phyloP scores from a whole-genome alignment of 2,888 invertebrate species.

The Ophion obscuratus region DNA sequence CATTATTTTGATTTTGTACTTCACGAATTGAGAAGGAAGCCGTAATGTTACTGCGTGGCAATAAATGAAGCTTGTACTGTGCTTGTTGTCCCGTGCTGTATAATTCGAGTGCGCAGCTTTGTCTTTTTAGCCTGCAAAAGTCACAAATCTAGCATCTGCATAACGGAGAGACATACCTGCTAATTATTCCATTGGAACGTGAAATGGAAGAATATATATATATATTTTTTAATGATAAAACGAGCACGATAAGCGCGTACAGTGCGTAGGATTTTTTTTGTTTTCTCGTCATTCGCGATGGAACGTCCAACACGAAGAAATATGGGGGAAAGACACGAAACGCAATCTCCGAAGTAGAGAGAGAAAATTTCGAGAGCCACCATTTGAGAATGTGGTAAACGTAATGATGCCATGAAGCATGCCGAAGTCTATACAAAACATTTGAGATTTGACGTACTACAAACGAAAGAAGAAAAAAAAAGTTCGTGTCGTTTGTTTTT shows the following conservation, averaged over 20 bases:
- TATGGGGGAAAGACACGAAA: not conserved
- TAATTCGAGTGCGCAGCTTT: slow-evolving; percentile 65
- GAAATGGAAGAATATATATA: not conserved
- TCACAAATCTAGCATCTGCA: slow-evolving; percentile 23
- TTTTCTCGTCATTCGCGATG: slow-evolving; percentile 26
- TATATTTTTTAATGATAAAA: slow-evolving; percentile 6
- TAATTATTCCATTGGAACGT: not conserved
- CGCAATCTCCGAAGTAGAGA: slow-evolving; percentile 23
- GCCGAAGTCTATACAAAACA: slow-evolving; percentile 70
- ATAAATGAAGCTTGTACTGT: slow-evolving; percentile 60
- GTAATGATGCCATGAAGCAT: slow-evolving; percentile 82
- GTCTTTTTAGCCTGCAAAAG: slow-evolving; percentile 56
- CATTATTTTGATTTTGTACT: not conserved
- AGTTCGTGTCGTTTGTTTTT: slow-evolving; percentile 19
- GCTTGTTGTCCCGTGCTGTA: slow-evolving; percentile 66
- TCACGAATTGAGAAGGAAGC: slow-evolving; percentile 8
- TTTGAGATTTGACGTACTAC: slow-evolving; percentile 36
- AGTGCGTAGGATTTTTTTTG: slow-evolving; percentile 50
- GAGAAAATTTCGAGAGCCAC: slow-evolving; percentile 82
- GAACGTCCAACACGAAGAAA: not conserved
- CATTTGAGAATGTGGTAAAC: slow-evolving; percentile 79
- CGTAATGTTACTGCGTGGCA: slow-evolving; percentile 53
- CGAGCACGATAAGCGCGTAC: slow-evolving; percentile 56
- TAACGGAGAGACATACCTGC: slow-evolving; percentile 1
- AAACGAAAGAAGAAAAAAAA: slow-evolving; percentile 48